These are phyloP conservation scores for Empidonax traillii DNA, from an alignment of 2,113 vertebrate species.

Conservation along the genomic window DNA sequence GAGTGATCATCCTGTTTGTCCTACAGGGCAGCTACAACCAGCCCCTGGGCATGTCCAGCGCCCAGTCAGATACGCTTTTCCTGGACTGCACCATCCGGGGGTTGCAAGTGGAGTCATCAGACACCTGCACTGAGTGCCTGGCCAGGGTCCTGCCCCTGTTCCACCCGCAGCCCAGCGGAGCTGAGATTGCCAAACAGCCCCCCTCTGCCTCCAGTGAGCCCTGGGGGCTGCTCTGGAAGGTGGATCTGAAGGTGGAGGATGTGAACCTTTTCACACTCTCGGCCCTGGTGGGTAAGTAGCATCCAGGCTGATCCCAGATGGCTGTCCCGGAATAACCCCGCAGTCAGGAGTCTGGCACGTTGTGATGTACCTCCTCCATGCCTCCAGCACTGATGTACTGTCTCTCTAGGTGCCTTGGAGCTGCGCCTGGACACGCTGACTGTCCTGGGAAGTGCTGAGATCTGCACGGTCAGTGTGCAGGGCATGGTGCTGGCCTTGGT, in stretches of 20 bases:
- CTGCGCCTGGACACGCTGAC: constrained; percentile 84
- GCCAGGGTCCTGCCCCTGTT: constrained; percentile 85
- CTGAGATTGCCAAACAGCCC: not conserved
- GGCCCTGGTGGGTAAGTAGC: constrained; percentile 84
- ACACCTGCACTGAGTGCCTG: constrained; percentile 89
- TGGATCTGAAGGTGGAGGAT: constrained; percentile 89
- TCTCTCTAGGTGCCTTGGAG: constrained; percentile 83
- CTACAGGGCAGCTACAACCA: constrained; percentile 89
- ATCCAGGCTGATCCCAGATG: not conserved
- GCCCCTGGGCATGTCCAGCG: constrained; percentile 70
- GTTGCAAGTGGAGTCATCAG: constrained; percentile 90
- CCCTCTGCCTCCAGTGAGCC: constrained; percentile 26
- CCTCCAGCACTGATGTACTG: not conserved
- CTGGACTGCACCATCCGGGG: constrained; percentile 89
- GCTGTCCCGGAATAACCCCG: not conserved
- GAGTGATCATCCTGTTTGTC: not conserved
- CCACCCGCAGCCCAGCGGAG: not conserved
- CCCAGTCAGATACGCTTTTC: constrained; percentile 78
- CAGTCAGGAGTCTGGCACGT: not conserved
- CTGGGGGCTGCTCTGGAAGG: constrained; percentile 81
- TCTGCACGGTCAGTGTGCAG: constrained; percentile 79
- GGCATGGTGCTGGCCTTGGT: constrained; percentile 85
- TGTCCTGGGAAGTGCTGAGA: constrained; percentile 82
- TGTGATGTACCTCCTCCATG: not conserved
- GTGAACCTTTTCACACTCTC: constrained; percentile 91